Conservation (phyloP, 2,113 vertebrate species). For the Melanocharis versteri region DNA sequence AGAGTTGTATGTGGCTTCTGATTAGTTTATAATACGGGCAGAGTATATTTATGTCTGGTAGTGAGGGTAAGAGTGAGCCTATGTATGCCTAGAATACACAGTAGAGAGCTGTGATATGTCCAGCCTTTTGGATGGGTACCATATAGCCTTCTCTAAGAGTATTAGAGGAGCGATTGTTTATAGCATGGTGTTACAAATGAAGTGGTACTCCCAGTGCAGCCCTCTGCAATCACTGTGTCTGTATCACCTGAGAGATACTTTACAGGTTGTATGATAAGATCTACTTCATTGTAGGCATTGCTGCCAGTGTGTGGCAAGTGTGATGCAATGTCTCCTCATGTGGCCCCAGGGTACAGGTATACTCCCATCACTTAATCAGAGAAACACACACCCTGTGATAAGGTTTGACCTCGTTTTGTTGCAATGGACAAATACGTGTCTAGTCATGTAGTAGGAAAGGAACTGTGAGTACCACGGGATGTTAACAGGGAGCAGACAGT, state of each 20-base stretch:
- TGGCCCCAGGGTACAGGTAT: background rate
- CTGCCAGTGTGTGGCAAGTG: background rate
- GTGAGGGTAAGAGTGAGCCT: background rate
- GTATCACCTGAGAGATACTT: background rate
- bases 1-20: background rate
- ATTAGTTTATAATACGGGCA: background rate
- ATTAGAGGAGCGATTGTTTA: background rate
- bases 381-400: background rate
- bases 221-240: background rate
- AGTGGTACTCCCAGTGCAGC: background rate
- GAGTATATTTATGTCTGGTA: background rate
- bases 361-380: background rate
- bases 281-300: background rate
- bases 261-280: background rate
- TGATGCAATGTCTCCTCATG: background rate
- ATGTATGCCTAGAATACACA: background rate
- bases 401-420: background rate
- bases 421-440: background rate
- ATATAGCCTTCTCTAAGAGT: background rate
- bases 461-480: accelerated
- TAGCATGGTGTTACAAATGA: background rate
- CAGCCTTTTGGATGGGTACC: background rate
- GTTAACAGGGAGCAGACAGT: background rate
- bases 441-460: background rate
- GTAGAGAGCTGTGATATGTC: background rate